Evolutionary conservation across 2,113 vertebrate species (phyloP).

Genomic region (Motacilla tschutschensis): DNA sequence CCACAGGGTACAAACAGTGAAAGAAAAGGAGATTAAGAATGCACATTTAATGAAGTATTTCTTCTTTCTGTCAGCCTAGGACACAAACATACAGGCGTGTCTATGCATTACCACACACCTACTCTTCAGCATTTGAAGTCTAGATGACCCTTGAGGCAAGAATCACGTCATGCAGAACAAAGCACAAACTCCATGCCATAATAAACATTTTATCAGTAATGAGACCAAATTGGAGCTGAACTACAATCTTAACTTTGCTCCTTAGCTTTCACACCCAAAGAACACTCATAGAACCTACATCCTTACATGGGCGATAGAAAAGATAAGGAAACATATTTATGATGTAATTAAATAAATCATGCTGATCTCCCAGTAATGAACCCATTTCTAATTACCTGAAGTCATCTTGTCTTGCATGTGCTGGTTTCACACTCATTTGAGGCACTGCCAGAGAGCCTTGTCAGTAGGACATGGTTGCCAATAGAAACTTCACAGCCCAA

Average conservation of each 20-base stretch:
- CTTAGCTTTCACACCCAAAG: background rate
- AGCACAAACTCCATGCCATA: background rate
- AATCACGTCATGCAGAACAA: background rate
- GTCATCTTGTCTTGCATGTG: background rate
- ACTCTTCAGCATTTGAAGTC: background rate
- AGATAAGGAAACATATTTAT: background rate
- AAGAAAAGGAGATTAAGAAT: background rate
- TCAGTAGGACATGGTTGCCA: background rate
- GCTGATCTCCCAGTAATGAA: background rate
- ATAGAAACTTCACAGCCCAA: background rate
- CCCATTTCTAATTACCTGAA: slow-evolving; percentile 8
- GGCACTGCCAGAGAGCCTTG: background rate
- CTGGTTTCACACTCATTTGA: background rate
- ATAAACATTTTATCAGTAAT: background rate
- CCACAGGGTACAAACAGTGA: background rate
- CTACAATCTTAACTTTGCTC: background rate
- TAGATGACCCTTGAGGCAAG: background rate
- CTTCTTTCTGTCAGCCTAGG: background rate
- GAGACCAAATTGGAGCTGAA: background rate
- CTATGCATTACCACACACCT: background rate
- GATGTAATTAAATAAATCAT: slow-evolving; percentile 15
- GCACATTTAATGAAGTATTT: background rate
- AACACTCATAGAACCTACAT: background rate
- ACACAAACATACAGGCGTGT: background rate
- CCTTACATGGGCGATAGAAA: background rate